A percentile compares a stretch with the other conserved stretches of the same genome.
These are phyloP conservation scores for Rutpela maculata DNA, from an alignment of 2,888 invertebrate species.

Conservation along the genomic window DNA sequence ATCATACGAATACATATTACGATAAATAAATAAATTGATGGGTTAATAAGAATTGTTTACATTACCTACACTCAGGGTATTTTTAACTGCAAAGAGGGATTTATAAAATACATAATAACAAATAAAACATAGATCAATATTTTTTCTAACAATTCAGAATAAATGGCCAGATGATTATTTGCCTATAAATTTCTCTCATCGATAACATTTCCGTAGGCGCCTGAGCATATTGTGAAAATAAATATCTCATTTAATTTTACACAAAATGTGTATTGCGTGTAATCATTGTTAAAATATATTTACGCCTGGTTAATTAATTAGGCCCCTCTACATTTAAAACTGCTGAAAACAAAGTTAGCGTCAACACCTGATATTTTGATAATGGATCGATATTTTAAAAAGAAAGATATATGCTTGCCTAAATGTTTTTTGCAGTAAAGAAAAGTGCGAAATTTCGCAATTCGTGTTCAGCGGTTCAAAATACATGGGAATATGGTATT, in stretches of 20 bases:
- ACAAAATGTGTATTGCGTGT: background rate
- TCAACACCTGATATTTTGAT: too few species aligned
- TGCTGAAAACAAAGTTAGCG: background rate
- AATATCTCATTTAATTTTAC: background rate
- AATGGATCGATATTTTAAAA: too few species aligned
- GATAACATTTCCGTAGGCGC: background rate
- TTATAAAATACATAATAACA: constrained; percentile 13
- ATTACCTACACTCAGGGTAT: background rate
- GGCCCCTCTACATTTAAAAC: background rate
- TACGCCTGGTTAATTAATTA: background rate
- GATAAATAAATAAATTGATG: background rate
- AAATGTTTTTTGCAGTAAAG: too few species aligned
- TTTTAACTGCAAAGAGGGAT: constrained; percentile 17
- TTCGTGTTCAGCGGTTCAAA: too few species aligned
- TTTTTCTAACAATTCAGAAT: constrained; percentile 1
- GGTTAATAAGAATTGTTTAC: background rate
- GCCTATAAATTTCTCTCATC: background rate
- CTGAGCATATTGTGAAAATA: background rate
- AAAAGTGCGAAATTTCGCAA: too few species aligned
- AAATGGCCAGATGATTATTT: background rate
- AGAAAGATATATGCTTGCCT: too few species aligned
- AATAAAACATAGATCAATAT: background rate
- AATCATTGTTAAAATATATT: background rate
- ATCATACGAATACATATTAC: background rate
- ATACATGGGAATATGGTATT: too few species aligned